Conservation (phyloP, 2,113 vertebrate species). For the Galemys pyrenaicus region DNA sequence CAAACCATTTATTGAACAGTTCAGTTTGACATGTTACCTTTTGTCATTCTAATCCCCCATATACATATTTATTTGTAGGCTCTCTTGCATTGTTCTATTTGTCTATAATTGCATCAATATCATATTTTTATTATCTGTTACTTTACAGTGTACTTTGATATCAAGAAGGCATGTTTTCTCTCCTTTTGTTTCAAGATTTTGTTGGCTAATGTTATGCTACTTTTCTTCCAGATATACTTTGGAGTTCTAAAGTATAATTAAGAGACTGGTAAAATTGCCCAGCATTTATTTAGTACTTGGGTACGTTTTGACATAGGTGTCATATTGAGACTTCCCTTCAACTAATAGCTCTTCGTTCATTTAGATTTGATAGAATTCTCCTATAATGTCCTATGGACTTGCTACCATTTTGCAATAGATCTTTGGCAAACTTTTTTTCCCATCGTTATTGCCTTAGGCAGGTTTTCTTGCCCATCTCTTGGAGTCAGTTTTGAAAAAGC, state of each 20-base stretch:
- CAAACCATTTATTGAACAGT: background rate
- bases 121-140: background rate
- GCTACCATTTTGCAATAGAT: background rate
- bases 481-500: background rate
- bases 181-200: constrained; percentile 4
- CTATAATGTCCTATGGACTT: background rate
- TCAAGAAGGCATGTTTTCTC: background rate
- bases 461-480: background rate
- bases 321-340: background rate
- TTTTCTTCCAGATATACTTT: background rate
- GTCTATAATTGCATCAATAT: background rate
- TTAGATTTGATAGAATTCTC: background rate
- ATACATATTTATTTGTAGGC: background rate
- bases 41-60: background rate
- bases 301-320: background rate
- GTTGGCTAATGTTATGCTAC: background rate
- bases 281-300: background rate
- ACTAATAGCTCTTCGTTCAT: background rate
- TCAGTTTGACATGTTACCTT: background rate
- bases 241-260: background rate
- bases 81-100: background rate
- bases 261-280: background rate
- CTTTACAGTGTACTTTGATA: background rate
- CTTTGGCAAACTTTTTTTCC: background rate
- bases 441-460: background rate